Percentiles rank a stretch among this genome's conserved stretches.
Conservation (phyloP, 2,888 invertebrate species). For the Drosophila yooni region DNA sequence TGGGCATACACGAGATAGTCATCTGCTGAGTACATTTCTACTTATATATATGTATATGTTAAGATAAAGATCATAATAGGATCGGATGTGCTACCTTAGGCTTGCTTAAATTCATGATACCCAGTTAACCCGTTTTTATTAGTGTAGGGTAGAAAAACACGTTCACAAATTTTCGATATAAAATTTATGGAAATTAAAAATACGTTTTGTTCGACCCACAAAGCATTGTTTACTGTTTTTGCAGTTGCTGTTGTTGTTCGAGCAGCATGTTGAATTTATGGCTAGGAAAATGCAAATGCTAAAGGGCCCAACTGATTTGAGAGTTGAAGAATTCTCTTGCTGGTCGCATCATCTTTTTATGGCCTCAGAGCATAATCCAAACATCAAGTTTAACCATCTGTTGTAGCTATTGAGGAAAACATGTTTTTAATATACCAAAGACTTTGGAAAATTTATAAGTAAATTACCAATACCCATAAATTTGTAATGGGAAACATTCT, state of each 20-base stretch:
- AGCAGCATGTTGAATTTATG: constrained; percentile 62
- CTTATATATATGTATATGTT: too few species aligned
- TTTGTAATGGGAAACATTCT: background rate
- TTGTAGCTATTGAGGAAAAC: background rate
- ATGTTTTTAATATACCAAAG: constrained; percentile 28
- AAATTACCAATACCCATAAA: constrained; percentile 2
- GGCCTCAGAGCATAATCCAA: constrained; percentile 16
- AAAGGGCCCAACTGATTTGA: constrained; percentile 37
- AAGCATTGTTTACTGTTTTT: constrained; percentile 20
- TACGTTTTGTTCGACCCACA: constrained; percentile 43
- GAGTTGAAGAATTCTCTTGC: constrained; percentile 18
- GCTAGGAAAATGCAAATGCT: constrained; percentile 55
- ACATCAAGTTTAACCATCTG: constrained; percentile 36
- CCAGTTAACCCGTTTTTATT: background rate
- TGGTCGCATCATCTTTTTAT: constrained; percentile 40
- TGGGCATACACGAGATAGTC: background rate
- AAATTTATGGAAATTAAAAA: constrained; percentile 75
- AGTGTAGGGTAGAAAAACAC: constrained; percentile 24
- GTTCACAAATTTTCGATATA: constrained; percentile 62
- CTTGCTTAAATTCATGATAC: background rate
- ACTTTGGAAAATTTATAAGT: constrained; percentile 3
- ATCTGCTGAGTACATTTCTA: too few species aligned
- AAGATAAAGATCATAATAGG: too few species aligned
- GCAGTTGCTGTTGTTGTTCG: constrained; percentile 1
- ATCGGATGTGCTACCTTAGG: background rate